phyloP scores from a whole-genome alignment of 2,797 vertebrate genomes.

The Alcedo quadribrachys region DNA sequence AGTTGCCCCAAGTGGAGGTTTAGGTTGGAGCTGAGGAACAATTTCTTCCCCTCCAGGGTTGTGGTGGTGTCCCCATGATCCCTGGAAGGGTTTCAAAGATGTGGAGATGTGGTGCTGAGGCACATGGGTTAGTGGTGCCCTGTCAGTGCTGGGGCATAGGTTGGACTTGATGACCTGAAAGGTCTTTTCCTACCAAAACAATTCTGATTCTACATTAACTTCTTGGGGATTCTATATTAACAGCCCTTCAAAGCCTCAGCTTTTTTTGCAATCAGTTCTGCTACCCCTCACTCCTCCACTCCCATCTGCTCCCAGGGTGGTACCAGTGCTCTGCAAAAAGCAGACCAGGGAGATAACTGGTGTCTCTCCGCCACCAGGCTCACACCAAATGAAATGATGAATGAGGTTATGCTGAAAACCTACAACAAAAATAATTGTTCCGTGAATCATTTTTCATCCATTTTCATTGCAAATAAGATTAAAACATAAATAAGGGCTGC shows the following conservation, averaged over 20 bases:
- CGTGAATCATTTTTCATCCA: conserved; percentile 4
- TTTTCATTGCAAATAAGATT: conserved; percentile 25
- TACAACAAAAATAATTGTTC: conserved; percentile 41
- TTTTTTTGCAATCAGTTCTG: background rate
- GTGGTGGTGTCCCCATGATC: too few relatives aligned
- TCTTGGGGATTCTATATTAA: background rate
- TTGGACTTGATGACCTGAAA: too few relatives aligned
- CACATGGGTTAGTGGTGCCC: too few relatives aligned
- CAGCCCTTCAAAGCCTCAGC: background rate
- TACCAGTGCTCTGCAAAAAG: background rate
- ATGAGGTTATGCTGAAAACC: conserved; percentile 51
- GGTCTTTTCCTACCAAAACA: background rate
- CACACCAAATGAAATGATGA: background rate
- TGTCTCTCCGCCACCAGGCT: background rate
- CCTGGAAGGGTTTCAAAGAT: too few relatives aligned
- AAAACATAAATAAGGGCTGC: conserved; percentile 27
- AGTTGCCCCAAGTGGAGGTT: too few relatives aligned
- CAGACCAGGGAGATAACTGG: background rate
- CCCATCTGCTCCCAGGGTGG: background rate
- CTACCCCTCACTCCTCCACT: background rate
- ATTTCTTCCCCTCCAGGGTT: too few relatives aligned
- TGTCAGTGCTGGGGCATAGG: too few relatives aligned
- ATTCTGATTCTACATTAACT: background rate
- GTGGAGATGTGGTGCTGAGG: too few relatives aligned
- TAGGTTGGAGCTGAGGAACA: too few relatives aligned